Conservation (phyloP, 2,113 vertebrate genomes). For the Etia nguti region DNA sequence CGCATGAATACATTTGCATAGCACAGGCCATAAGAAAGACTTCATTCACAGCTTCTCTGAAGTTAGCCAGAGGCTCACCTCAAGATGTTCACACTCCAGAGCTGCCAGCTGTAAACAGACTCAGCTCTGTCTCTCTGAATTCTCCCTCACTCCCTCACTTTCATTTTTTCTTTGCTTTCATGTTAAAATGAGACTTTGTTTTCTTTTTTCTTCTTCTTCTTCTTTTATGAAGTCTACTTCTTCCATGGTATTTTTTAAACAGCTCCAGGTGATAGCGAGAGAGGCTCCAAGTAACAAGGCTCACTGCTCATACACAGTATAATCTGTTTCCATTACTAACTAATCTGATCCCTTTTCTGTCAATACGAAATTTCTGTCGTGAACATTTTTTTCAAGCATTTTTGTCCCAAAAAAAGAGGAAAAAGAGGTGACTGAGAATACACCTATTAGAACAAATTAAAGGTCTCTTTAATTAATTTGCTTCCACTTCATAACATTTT, state of each 20-base stretch:
- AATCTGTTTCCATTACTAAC: neutral
- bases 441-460: neutral
- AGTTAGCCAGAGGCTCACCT: constrained; percentile 46
- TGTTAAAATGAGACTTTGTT: neutral
- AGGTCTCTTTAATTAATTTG: neutral
- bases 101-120: constrained; percentile 55
- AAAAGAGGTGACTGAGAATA: neutral
- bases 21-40: constrained; percentile 48
- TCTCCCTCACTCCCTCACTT: neutral
- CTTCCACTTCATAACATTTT: neutral
- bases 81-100: constrained; percentile 44
- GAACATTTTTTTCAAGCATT: neutral
- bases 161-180: neutral
- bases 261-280: neutral
- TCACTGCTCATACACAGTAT: neutral
- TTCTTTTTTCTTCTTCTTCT: neutral
- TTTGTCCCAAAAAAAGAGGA: neutral
- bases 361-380: neutral
- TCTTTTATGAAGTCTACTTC: neutral
- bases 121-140: constrained; percentile 28
- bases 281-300: neutral
- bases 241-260: neutral
- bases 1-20: constrained; percentile 24
- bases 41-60: constrained; percentile 53
- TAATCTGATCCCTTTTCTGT: neutral